Evolutionary conservation across 2,113 vertebrate species (phyloP), one percentile per base, ranked within the genome.

Genomic region (Charadrius vociferus): DNA sequence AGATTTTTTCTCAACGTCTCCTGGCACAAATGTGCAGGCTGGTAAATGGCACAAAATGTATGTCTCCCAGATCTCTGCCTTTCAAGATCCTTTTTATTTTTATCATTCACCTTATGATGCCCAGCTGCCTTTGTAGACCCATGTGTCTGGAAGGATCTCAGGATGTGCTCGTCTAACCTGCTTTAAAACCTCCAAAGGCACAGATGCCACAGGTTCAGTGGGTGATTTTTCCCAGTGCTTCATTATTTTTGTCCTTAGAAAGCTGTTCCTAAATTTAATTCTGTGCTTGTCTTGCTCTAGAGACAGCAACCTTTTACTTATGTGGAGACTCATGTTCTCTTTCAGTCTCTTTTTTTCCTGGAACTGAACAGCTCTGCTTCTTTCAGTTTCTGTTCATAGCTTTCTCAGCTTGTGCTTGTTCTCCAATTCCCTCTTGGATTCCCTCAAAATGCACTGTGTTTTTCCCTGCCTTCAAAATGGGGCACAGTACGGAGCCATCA

Each of bases 81-180:
- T 93, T 93, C 58, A 83, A 83, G 62, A 86, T 68, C 19, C 11
- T 66, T 93, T 82, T 86, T 79, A 36, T 79, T 95, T 94, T 79
- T 81, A n/a, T 86, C 49, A 14, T 17, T 90, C 39, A 12, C 24
- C 34, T 85, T 80, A 41, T 41, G 49, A 82, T 78, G 71, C 37
- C 62, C 27, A 66, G 24, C 71, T 77, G 36, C 47, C 68, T 95
- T 59, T 91, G 73, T 58, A 67, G 59, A 84, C 55, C 63, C 1
- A 0, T 71, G 26, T 82, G 50, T 81, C 84, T 96, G 56, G 68
- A 89, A 81, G 65, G 43, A 89, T 79, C n/a, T 95, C 43, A 49
- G 56, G n/a, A 74, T 86, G 43, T 70, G 63, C 47, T 83, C 45
- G 32, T 86, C 68, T 81, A 63, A 78, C 32, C 89, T 91, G 47